Evolutionary conservation across 2,797 vertebrate species (phyloP), one percentile per base, ranked within the genome.

Genomic region (Brachymystax lenok): DNA sequence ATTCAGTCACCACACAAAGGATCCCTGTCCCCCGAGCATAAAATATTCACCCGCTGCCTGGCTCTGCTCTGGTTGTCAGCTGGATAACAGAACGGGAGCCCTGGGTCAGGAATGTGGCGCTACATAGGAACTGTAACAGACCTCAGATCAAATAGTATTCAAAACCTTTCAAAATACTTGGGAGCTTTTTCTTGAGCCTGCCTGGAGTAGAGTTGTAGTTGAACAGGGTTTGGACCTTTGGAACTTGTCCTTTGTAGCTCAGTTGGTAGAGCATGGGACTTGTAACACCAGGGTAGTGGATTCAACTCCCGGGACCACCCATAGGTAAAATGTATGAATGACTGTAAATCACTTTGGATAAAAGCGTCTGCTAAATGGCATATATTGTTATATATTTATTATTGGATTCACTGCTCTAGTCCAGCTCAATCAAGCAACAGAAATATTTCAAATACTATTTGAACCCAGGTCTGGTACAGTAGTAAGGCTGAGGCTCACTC

Each of bases 11-110:
- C 51, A 69, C 79, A 90, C 88, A 93, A 92, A 90, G 84, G 83
- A 86, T 88, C 80, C 83, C 79, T 80, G 84, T 88, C 85, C 79
- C 61, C 71, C 28, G 14, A 28, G 69, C 79, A 84, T 94, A 69
- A 94, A 95, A 92, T 88, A 92, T 94, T 95, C 79, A 94, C 85
- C 79, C 52, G 66, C 28, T 76, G 69, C 72, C 69, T 59, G 71
- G 74, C 72, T 76, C 67, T 59, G 54, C 19, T 71, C 75, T 79
- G 63, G n/a, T 4, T n/a, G 17, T n/a, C 77, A 46, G 50, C 30
- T 74, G 27, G 19, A 16, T 21, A 52, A 54, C 66, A 33, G 27
- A 14, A 71, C 8, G 67, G 67, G 52, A 73, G 71, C 69, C 17
- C 33, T n/a, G 35, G 69, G 52, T 56, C 52, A 19, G 52, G 16